Percentiles rank a stretch among this genome's conserved stretches.
phyloP scores from a whole-genome alignment of 2,113 vertebrate species.

The Setophaga kirtlandii region DNA sequence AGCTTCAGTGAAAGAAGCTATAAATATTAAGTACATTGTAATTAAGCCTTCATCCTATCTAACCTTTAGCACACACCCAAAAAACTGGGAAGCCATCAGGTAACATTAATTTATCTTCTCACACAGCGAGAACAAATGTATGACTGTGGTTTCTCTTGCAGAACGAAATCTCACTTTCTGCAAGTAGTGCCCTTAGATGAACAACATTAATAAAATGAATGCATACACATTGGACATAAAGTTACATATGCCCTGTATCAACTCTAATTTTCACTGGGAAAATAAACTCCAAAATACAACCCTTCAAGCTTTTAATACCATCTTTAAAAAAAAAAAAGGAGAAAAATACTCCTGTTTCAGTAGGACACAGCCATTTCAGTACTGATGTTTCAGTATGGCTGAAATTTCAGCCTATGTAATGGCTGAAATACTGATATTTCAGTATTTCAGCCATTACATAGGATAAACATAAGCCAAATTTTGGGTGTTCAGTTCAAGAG shows the following conservation, averaged over 20 bases:
- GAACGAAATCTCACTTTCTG: background rate
- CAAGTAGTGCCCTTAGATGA: background rate
- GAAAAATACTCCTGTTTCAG: background rate
- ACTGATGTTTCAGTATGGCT: background rate
- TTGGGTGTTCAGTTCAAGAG: background rate
- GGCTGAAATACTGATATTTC: background rate
- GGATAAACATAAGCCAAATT: background rate
- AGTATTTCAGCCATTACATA: background rate
- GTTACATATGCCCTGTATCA: background rate
- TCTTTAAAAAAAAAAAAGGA: background rate
- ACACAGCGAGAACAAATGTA: background rate
- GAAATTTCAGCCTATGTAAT: too few species aligned
- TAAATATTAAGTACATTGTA: constrained; percentile 42
- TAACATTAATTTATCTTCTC: constrained; percentile 3
- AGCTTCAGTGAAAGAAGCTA: background rate
- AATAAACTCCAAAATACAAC: background rate
- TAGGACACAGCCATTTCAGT: background rate
- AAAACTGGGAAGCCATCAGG: constrained; percentile 13
- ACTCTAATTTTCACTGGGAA: background rate
- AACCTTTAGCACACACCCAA: constrained; percentile 23
- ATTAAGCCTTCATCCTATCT: constrained; percentile 42
- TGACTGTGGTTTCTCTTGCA: background rate
- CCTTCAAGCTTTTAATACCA: background rate
- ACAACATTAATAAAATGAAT: background rate
- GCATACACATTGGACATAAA: background rate